A percentile compares a stretch with the other conserved stretches of the same genome.
Conservation (phyloP, 2,888 invertebrate species). For the Agonopterix heracliana region DNA sequence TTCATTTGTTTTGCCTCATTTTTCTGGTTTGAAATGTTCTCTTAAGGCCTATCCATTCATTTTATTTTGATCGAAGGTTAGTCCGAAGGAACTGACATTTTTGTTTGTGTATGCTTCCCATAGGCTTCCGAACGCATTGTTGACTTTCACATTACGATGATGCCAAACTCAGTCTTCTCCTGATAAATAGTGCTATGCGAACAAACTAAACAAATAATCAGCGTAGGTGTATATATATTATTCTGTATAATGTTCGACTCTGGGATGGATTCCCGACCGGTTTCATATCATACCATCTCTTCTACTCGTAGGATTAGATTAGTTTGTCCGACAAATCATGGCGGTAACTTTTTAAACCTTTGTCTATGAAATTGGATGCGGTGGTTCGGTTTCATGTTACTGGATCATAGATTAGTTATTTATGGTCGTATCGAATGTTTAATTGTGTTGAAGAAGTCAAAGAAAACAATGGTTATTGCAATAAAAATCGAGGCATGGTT, state of each 20-base stretch:
- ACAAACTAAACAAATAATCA: not conserved
- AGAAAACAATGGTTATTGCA: no score
- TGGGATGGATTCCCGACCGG: constrained; percentile 30
- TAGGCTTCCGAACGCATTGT: no score
- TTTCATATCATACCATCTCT: constrained; percentile 17
- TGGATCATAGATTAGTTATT: not conserved
- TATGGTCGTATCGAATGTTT: not conserved
- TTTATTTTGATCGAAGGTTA: no score
- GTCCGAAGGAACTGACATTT: no score
- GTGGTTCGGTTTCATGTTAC: not conserved
- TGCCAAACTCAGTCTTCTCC: no score
- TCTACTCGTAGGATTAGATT: constrained; percentile 7
- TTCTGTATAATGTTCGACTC: constrained; percentile 5
- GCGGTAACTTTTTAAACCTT: not conserved
- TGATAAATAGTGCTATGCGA: not conserved
- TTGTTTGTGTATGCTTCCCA: no score
- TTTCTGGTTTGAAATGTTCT: no score
- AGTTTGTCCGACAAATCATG: constrained; percentile 7
- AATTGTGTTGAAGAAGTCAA: not conserved
- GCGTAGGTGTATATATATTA: constrained; percentile 26
- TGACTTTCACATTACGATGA: no score
- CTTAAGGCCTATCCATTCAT: no score
- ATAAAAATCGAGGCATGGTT: no score
- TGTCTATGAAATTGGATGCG: not conserved
- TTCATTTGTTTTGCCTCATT: no score